phyloP scores from a whole-genome alignment of 23 tunicate species.

The Ciona savignyi region DNA sequence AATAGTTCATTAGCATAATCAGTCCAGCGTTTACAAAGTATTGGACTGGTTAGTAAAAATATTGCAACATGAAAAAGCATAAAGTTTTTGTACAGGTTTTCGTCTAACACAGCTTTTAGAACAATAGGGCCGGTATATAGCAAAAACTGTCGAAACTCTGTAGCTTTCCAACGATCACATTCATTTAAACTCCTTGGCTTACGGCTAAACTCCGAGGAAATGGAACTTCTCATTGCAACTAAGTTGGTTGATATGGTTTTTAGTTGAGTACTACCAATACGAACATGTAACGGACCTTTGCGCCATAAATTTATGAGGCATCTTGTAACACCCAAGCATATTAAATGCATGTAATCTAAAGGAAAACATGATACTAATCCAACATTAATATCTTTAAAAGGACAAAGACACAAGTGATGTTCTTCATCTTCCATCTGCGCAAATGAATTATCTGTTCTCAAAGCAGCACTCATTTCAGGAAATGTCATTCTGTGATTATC shows the following conservation, averaged over 20 bases:
- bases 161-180: constrained; percentile 37
- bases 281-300: not conserved
- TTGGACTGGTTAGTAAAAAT: not conserved
- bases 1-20: constrained; percentile 17
- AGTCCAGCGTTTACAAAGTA: not conserved
- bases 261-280: not conserved
- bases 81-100: constrained; percentile 20
- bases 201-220: constrained; percentile 27
- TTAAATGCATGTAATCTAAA: constrained; percentile 33
- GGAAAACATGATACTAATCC: constrained; percentile 37
- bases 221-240: not conserved
- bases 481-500: constrained; percentile 17
- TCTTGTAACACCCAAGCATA: constrained; percentile 33
- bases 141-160: constrained; percentile 29
- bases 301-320: constrained; percentile 13
- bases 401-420: constrained; percentile 13
- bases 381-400: constrained; percentile 6
- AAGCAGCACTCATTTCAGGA: constrained; percentile 9
- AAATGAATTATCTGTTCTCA: constrained; percentile 25
- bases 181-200: constrained; percentile 17
- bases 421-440: constrained; percentile 16
- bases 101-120: not conserved
- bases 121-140: constrained; percentile 22
- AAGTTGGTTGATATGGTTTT: constrained; percentile 18
- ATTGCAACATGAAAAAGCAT: constrained; percentile 25